These are phyloP conservation scores for Zosterops hypoxanthus DNA, from an alignment of 2,113 vertebrate species.

Conservation along the genomic window DNA sequence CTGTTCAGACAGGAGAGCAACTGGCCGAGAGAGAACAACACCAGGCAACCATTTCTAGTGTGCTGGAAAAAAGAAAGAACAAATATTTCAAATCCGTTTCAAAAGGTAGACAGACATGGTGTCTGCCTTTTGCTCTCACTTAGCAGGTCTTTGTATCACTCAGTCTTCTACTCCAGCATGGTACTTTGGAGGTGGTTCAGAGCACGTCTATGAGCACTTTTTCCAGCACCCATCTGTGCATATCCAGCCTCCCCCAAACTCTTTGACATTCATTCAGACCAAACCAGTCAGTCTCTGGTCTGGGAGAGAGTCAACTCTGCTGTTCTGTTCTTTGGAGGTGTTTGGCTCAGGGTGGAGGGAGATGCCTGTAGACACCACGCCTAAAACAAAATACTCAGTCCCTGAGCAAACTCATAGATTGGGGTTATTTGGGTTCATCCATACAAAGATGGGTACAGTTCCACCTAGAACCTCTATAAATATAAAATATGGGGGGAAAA, in stretches of 20 bases:
- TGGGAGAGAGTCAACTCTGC: background rate
- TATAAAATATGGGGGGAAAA: fast-evolving
- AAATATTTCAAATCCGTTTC: background rate
- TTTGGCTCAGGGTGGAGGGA: background rate
- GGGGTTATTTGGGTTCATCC: background rate
- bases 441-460: background rate
- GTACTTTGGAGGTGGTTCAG: background rate
- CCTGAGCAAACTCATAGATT: background rate
- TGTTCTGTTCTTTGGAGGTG: background rate
- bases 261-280: background rate
- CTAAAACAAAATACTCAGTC: background rate
- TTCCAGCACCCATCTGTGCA: background rate
- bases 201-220: background rate
- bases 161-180: background rate
- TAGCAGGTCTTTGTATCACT: background rate
- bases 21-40: background rate
- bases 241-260: background rate
- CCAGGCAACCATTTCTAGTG: background rate
- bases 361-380: background rate
- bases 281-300: background rate
- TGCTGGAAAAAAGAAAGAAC: background rate
- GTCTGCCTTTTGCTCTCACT: background rate
- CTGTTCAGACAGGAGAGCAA: background rate
- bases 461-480: background rate
- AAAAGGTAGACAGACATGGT: background rate